Evolutionary conservation across 2,888 invertebrate species (phyloP).

Genomic region (Xanthia togata): DNA sequence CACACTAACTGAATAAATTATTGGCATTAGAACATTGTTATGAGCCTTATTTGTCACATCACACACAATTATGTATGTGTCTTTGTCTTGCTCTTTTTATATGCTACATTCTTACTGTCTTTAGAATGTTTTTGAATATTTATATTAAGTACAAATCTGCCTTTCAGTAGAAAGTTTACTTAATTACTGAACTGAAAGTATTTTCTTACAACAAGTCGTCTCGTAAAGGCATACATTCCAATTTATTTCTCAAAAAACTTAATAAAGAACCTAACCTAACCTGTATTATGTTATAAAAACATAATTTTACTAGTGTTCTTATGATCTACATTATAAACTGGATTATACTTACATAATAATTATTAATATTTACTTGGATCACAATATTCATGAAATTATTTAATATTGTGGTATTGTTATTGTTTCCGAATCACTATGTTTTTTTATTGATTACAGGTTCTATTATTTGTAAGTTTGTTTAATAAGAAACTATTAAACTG

Average conservation of each 20-base stretch:
- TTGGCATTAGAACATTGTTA: slow-evolving; percentile 86
- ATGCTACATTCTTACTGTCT: slow-evolving; percentile 42
- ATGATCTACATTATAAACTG: neutral
- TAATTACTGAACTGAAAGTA: slow-evolving; percentile 13
- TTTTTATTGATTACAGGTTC: neutral
- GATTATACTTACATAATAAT: slow-evolving; percentile 4
- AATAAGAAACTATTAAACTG: neutral
- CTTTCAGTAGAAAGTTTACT: slow-evolving; percentile 27
- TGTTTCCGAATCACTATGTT: neutral
- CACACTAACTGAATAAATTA: slow-evolving; percentile 89
- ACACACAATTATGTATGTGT: slow-evolving; percentile 75
- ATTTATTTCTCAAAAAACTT: too few relatives aligned
- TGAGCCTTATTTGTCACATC: slow-evolving; percentile 83
- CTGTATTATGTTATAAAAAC: neutral
- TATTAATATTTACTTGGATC: neutral
- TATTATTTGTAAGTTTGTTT: neutral
- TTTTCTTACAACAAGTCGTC: slow-evolving; percentile 1
- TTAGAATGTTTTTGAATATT: slow-evolving; percentile 55
- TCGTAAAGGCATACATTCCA: slow-evolving; percentile 5
- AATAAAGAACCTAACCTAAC: too few relatives aligned
- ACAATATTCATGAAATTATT: neutral
- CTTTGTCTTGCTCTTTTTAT: slow-evolving; percentile 69
- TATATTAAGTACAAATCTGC: slow-evolving; percentile 15
- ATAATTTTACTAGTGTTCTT: neutral
- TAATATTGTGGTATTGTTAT: neutral